Evolutionary conservation across 2,113 vertebrate species (phyloP), one percentile per base, ranked within the genome.

Genomic region (Dinomys branickii): DNA sequence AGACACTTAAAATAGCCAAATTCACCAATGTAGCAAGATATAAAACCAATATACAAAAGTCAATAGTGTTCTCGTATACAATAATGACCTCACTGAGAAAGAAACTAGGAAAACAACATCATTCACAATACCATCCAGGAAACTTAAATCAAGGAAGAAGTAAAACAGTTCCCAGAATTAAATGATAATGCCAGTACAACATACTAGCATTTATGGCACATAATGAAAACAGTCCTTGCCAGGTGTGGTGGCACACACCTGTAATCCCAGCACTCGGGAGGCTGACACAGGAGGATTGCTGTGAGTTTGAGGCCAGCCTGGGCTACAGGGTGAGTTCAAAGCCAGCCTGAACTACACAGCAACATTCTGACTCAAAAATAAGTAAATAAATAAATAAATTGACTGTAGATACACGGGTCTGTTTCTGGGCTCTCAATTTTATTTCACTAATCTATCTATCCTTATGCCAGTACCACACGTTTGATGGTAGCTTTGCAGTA

Each of bases 401-500:
- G 86, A 41, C 26, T 26, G 94, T 4, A 94, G 28, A 84, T 12
- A 17, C 13, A 35, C 54, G 24, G 22, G 33, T 94, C 87, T 80
- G 77, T 69, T 92, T 84, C 54, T 91, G 73, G 28, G 73, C 38
- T 69, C 44, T 82, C 67, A 44, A n/a, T 83, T 94, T 84, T 56
- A 91, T 78, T 89, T 41, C 65, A 90, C 8, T 77, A 54, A 77
- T 90, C 16, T 38, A 50, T 65, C 41, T 91, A 59, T 73, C 33
- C 54, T 69, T 94, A 91, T 52, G 22, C 16, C 41, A 92, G 41
- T 16, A 87, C 26, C 33, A 82, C 58, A 88, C 3, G 82, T 91
- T 87, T 65, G 30, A 75, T 13, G 87, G 12, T 38, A 33, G 44
- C 10, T 95, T 87, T 58, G 30, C 26, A 91, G 24, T 73, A 52